Evolutionary conservation across 2,888 invertebrate genomes (phyloP).

Genomic region (Drosophila kokeensis): DNA sequence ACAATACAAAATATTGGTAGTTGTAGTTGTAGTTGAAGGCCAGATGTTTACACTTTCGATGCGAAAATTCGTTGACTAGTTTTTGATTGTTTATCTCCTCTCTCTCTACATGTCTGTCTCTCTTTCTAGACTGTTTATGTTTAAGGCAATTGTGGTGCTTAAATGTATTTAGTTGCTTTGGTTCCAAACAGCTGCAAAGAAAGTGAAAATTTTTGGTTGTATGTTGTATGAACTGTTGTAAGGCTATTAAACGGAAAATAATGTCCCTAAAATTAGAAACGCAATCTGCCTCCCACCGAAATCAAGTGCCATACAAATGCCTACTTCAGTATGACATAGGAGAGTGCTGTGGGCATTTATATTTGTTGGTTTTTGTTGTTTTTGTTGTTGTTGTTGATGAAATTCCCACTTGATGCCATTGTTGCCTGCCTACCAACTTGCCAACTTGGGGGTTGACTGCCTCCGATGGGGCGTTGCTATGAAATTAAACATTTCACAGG

Average conservation of each 20-base stretch:
- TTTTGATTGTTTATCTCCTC: slow-evolving; percentile 21
- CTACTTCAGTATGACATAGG: neutral
- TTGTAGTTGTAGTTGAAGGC: slow-evolving; percentile 32
- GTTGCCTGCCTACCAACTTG: slow-evolving; percentile 32
- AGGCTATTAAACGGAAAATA: slow-evolving; percentile 16
- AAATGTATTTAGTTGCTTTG: slow-evolving; percentile 46
- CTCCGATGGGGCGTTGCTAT: slow-evolving; percentile 83
- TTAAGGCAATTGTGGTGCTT: slow-evolving; percentile 76
- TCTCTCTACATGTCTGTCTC: slow-evolving; percentile 4
- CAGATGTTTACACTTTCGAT: slow-evolving; percentile 47
- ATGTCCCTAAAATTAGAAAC: slow-evolving; percentile 33
- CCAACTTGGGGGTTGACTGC: slow-evolving; percentile 54
- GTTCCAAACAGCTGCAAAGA: slow-evolving; percentile 48
- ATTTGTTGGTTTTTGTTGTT: slow-evolving; percentile 13
- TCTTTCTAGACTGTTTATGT: slow-evolving; percentile 11
- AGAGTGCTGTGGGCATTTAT: slow-evolving; percentile 17
- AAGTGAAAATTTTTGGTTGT: slow-evolving; percentile 25
- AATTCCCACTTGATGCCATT: slow-evolving; percentile 42
- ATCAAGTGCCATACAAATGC: slow-evolving; percentile 22
- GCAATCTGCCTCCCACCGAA: slow-evolving; percentile 8
- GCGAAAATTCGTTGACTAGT: slow-evolving; percentile 72
- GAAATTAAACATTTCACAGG: slow-evolving; percentile 82
- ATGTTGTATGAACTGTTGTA: slow-evolving; percentile 1
- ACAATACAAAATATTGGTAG: slow-evolving; percentile 8
- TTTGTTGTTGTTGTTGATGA: slow-evolving; percentile 36